Evolutionary conservation across 2,888 invertebrate species (phyloP).

Genomic region (Drosophila hamatofila): DNA sequence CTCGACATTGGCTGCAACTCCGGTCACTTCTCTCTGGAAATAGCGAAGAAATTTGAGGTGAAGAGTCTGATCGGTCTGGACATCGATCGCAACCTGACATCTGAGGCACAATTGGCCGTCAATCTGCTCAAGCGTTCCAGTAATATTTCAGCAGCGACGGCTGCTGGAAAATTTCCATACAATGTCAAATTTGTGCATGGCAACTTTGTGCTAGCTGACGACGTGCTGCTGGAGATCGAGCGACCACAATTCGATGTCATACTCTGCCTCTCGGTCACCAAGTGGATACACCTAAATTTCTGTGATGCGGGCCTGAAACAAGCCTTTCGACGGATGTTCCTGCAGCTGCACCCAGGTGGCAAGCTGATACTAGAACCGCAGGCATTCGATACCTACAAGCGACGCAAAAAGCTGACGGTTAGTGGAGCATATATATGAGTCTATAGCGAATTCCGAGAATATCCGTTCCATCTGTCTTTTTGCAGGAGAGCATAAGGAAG

Average conservation of each 20-base stretch:
- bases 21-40: slow-evolving; percentile 91
- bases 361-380: slow-evolving; percentile 93
- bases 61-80: slow-evolving; percentile 92
- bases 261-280: slow-evolving; percentile 93
- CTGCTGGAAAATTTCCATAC: slow-evolving; percentile 88
- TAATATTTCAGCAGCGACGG: slow-evolving; percentile 46
- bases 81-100: slow-evolving; percentile 91
- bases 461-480: neutral
- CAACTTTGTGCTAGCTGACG: slow-evolving; percentile 92
- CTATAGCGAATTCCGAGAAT: neutral
- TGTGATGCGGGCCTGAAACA: slow-evolving; percentile 93
- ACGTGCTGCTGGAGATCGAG: slow-evolving; percentile 90
- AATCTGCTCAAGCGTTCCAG: slow-evolving; percentile 56
- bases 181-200: slow-evolving; percentile 92
- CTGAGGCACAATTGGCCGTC: slow-evolving; percentile 68
- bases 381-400: slow-evolving; percentile 91
- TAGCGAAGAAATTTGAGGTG: slow-evolving; percentile 90
- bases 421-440: slow-evolving; percentile 77
- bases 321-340: slow-evolving; percentile 91
- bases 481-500: slow-evolving; percentile 49
- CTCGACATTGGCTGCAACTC: slow-evolving; percentile 96
- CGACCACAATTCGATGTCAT: slow-evolving; percentile 93
- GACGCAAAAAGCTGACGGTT: slow-evolving; percentile 89
- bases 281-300: slow-evolving; percentile 96
- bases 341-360: slow-evolving; percentile 92